Evolutionary conservation across 1,140 invertebrate genomes (phyloP).

Genomic region (Drosophila funebris): DNA sequence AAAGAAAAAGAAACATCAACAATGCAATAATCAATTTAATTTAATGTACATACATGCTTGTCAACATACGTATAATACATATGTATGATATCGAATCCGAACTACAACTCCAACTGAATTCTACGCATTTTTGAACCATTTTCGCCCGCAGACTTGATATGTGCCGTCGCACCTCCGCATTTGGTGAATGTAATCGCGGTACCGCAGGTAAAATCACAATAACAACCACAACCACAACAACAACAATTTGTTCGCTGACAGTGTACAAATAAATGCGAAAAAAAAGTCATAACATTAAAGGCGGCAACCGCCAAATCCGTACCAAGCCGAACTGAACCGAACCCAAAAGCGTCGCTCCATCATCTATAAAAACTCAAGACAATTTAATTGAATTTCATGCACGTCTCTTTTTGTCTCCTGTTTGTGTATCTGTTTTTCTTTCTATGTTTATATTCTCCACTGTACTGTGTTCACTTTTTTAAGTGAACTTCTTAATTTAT

Average conservation of each 20-base stretch:
- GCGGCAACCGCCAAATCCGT: conserved; percentile 58
- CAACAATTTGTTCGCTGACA: conserved; percentile 65
- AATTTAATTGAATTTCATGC: conserved; percentile 82
- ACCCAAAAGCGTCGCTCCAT: conserved; percentile 72
- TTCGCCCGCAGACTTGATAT: conserved; percentile 96
- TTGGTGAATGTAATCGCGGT: conserved; percentile 98
- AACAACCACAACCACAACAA: conserved; percentile 50
- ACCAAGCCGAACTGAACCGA: conserved; percentile 31
- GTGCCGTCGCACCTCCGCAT: conserved; percentile 97
- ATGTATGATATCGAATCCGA: conserved; percentile 29
- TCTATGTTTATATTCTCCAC: conserved; percentile 14
- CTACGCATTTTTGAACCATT: conserved; percentile 79
- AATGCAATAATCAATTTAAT: conserved; percentile 16
- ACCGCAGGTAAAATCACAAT: conserved; percentile 92
- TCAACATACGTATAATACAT: conserved; percentile 12
- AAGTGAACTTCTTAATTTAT: conserved; percentile 36
- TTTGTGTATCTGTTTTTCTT: conserved; percentile 37
- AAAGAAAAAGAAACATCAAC: not conserved
- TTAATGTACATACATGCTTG: conserved; percentile 11
- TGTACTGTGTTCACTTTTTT: conserved; percentile 26
- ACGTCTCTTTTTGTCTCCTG: conserved; percentile 67
- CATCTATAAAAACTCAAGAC: conserved; percentile 61
- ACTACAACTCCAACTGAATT: no score
- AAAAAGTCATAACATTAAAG: conserved; percentile 71
- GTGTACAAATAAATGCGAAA: conserved; percentile 67